phyloP scores from a whole-genome alignment of 2,888 invertebrate genomes.

The Empis stercorea region DNA sequence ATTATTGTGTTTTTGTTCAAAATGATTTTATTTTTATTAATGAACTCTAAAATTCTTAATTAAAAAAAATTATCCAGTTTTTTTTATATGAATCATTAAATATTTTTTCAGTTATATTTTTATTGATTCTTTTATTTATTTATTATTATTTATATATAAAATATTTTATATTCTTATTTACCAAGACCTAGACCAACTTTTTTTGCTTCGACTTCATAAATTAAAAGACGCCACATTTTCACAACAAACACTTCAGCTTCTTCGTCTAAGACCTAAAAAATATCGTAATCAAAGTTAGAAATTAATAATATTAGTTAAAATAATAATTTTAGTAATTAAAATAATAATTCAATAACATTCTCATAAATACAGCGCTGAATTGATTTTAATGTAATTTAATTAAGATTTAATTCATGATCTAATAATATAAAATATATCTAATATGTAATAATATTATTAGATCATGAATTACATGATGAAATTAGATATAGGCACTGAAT shows the following conservation, averaged over 20 bases:
- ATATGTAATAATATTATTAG: no score
- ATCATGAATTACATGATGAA: no score
- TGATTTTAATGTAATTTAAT: no score
- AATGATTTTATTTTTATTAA: not conserved
- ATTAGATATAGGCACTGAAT: no score
- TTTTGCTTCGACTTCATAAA: constrained; percentile 99
- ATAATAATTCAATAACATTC: no score
- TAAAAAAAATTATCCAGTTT: not conserved
- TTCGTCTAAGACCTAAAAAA: constrained; percentile 86
- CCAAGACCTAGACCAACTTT: constrained; percentile 66
- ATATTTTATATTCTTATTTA: not conserved
- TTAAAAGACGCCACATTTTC: constrained; percentile 99
- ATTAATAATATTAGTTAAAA: no score
- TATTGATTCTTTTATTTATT: not conserved
- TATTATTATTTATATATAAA: not conserved
- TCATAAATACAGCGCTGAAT: no score
- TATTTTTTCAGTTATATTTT: not conserved
- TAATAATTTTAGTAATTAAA: no score
- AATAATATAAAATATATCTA: no score
- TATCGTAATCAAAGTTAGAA: no score
- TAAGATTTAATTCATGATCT: no score
- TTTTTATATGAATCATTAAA: not conserved
- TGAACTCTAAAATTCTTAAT: not conserved
- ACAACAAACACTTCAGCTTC: constrained; percentile 99
- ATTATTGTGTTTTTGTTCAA: not conserved